phyloP scores from a whole-genome alignment of 1,140 invertebrate genomes.

The Forficula auricularia region DNA sequence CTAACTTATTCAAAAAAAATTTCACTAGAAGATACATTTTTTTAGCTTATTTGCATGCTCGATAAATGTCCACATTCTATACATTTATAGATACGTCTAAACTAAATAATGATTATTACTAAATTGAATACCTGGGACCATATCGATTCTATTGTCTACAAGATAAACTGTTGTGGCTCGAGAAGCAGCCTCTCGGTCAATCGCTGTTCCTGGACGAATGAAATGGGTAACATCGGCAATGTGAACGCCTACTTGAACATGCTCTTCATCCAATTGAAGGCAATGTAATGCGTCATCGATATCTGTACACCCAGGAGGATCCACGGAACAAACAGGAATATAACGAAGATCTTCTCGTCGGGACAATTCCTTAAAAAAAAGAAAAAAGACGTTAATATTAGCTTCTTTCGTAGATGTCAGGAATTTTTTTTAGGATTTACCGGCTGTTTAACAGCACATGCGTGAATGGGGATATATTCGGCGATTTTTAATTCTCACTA shows the following conservation, averaged over 20 bases:
- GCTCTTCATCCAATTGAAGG: conserved; percentile 45
- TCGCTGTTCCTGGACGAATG: conserved; percentile 66
- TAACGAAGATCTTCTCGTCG: conserved; percentile 68
- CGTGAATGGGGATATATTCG: too few species aligned
- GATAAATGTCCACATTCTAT: too few species aligned
- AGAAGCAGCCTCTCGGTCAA: conserved; percentile 72
- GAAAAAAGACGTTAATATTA: conserved; percentile 9
- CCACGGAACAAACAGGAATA: conserved; percentile 84
- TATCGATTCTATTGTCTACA: conserved; percentile 74
- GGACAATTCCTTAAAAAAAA: conserved; percentile 47
- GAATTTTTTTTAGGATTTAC: too few species aligned
- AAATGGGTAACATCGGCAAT: conserved; percentile 93
- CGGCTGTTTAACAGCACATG: background rate
- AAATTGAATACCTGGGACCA: conserved; percentile 66
- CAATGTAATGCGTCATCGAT: conserved; percentile 98
- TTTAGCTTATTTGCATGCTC: too few species aligned
- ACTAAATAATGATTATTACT: too few species aligned
- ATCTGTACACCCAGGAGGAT: conserved; percentile 97
- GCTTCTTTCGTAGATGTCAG: conserved; percentile 5
- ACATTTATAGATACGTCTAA: too few species aligned
- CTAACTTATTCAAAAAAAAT: too few species aligned
- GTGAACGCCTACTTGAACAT: conserved; percentile 62
- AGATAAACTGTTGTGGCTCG: conserved; percentile 81
- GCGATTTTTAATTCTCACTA: too few species aligned
- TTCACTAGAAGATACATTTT: too few species aligned